Base-by-base conservation (phyloP, 1,140 invertebrate species). In the Brachionus plicatilis region DNA sequence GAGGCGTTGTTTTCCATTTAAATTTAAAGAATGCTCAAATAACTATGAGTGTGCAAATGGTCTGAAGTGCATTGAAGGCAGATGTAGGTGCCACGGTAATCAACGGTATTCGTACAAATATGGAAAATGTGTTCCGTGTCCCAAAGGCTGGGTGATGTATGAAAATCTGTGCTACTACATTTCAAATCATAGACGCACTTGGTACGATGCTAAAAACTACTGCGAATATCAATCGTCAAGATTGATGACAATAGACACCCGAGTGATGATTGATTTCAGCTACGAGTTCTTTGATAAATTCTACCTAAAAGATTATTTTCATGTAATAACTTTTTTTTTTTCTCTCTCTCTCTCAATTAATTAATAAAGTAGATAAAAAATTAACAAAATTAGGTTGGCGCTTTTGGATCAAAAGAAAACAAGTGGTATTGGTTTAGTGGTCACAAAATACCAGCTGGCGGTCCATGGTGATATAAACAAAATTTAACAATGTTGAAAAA, bases 401-500 rank as follows among this genome's bases (percentile, higher is more conserved):
- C 72, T 29, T 76, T 50, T 76, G 45, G 43, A 47, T 14, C 20
- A 11, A 47, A 50, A 50, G 12, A 24, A 50, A 47, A 76, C 11
- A 76, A 76, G 24, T 76, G 72, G 72, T 76, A 9, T 17, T 76
- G 72, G 72, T 50, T 76, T 29, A 76, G 27, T 50, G 72, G 72
- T 3, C 20, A 76, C 9, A 47, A 27, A 50, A 76, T 76, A 27
- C 45, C 72, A 27, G 43, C 20, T 14, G 24, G 24, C 5, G 72
- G 72, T 14, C 72, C 72, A n/a, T 76, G 72, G 53, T 60, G 9
- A 9, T 20, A 0, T 60, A 60, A 8, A 8, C n/a, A 24, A 27
- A 24, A 5, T 20, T 20, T 8, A 8, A 60, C 0, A 20, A 9
- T 24, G 0, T 9, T 20, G 20, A 60, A 8, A 2, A 24, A 60